A percentile compares a stretch with the other conserved stretches of the same genome.
Conservation (phyloP, 2,113 vertebrate species). For the Bombycilla garrulus region DNA sequence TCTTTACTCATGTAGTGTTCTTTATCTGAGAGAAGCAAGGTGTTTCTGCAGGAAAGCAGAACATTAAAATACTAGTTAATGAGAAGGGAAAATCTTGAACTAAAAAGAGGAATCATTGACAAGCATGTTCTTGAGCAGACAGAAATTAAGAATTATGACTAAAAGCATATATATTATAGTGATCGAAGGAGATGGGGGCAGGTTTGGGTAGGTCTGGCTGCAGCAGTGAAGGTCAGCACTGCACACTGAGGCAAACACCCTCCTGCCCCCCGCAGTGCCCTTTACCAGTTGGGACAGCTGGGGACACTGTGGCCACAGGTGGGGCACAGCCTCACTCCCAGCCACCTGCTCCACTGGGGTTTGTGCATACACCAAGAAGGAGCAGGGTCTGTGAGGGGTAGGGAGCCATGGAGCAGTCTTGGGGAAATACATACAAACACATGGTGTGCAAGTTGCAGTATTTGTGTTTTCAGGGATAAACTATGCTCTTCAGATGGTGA, state of each 20-base stretch:
- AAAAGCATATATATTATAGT: background rate
- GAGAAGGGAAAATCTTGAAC: background rate
- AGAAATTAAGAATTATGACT: background rate
- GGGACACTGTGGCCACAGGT: background rate
- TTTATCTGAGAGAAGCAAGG: background rate
- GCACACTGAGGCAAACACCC: background rate
- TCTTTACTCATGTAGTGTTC: rapidly evolving
- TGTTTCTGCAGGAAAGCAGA: background rate
- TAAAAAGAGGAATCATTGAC: background rate
- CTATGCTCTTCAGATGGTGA: background rate
- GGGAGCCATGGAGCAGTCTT: rapidly evolving
- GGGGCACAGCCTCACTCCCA: background rate
- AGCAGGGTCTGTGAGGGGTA: background rate
- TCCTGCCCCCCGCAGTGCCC: rapidly evolving
- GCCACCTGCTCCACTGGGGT: background rate
- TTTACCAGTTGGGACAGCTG: background rate
- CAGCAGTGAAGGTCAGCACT: background rate
- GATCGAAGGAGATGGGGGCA: background rate
- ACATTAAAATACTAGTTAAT: background rate
- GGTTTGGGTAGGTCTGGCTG: background rate
- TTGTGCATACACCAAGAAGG: background rate
- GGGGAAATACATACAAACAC: background rate
- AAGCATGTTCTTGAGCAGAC: background rate
- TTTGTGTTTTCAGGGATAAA: background rate
- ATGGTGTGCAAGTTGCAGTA: background rate